Conservation (phyloP, 2,113 vertebrate genomes). For the Mystacornis crossleyi region DNA sequence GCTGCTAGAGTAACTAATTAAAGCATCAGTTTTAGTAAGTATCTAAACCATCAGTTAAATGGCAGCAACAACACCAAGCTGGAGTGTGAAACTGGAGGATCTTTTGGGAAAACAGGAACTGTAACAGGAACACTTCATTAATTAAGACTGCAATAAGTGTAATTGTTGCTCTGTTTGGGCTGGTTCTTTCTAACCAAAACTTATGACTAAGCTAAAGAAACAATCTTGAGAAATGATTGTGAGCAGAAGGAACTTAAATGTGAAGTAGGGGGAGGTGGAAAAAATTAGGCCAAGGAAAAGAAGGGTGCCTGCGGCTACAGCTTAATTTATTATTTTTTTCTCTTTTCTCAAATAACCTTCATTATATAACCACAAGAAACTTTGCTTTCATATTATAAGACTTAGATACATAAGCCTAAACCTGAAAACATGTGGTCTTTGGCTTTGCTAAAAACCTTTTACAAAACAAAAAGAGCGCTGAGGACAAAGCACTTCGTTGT, state of each 20-base stretch:
- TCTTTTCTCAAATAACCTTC: background rate
- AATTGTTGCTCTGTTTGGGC: background rate
- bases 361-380: background rate
- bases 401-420: background rate
- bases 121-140: background rate
- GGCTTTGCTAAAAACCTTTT: background rate
- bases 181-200: background rate
- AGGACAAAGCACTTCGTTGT: background rate
- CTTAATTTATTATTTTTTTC: background rate
- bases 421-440: background rate
- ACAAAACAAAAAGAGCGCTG: background rate
- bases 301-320: background rate
- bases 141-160: background rate
- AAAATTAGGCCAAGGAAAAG: background rate
- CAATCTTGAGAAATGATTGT: background rate
- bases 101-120: background rate
- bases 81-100: background rate
- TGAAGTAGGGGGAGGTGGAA: background rate
- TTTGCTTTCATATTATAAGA: background rate
- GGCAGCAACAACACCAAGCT: background rate
- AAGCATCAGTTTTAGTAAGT: background rate
- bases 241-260: background rate
- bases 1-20: background rate
- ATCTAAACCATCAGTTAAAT: background rate
- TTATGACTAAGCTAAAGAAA: background rate